phyloP scores from a whole-genome alignment of 2,797 vertebrate genomes.

The Etheostoma perlongum region DNA sequence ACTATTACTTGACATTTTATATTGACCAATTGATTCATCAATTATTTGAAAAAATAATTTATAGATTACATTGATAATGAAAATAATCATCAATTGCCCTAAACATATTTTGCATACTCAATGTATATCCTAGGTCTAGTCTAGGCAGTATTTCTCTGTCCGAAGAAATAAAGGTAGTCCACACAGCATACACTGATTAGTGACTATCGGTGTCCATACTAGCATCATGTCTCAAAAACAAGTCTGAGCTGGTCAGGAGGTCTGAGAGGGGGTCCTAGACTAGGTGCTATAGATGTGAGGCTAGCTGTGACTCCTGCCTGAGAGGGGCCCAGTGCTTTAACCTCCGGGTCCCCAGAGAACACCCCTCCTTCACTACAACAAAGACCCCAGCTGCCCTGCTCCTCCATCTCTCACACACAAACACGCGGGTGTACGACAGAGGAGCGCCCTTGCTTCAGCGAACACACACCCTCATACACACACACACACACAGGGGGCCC shows the following conservation, averaged over 20 bases:
- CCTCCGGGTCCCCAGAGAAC: slow-evolving; percentile 82
- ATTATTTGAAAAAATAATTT: not conserved
- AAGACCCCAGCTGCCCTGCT: slow-evolving; percentile 88
- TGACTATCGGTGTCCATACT: not conserved
- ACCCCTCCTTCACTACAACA: slow-evolving; percentile 84
- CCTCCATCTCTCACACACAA: slow-evolving; percentile 65
- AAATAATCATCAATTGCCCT: not conserved
- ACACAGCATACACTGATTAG: not conserved
- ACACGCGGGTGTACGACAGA: slow-evolving; percentile 55
- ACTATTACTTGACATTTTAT: not conserved
- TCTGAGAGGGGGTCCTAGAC: slow-evolving; percentile 43
- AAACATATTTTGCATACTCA: not conserved
- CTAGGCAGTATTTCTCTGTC: not conserved
- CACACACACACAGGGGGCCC: slow-evolving; percentile 73
- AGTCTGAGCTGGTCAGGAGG: slow-evolving; percentile 43
- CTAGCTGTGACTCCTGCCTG: slow-evolving; percentile 79
- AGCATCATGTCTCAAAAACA: slow-evolving; percentile 46
- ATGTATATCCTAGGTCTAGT: not conserved
- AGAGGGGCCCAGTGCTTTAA: slow-evolving; percentile 80
- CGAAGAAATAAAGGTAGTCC: not conserved
- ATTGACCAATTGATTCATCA: not conserved
- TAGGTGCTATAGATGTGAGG: slow-evolving; percentile 58
- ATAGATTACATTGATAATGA: not conserved
- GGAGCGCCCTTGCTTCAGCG: slow-evolving; percentile 66
- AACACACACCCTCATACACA: slow-evolving; percentile 67